Percentiles rank a stretch among this genome's conserved stretches.
phyloP scores from a whole-genome alignment of 2,888 invertebrate species.

The Dinocampus coccinellae region DNA sequence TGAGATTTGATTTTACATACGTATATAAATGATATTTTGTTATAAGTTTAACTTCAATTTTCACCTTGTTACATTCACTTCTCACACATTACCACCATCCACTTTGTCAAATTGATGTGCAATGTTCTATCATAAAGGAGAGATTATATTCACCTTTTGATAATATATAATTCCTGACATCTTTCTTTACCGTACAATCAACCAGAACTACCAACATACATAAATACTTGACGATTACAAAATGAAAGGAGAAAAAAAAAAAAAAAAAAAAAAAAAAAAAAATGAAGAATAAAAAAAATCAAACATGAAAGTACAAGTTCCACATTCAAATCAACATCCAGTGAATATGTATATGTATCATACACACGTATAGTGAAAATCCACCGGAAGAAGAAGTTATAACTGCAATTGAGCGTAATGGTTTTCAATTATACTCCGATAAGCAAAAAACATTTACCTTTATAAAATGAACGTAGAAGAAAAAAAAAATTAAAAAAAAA shows the following conservation, averaged over 20 bases:
- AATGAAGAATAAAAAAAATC: no score
- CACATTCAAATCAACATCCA: slow-evolving; percentile 20
- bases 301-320: slow-evolving; percentile 28
- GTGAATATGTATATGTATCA: no score
- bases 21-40: slow-evolving; percentile 38
- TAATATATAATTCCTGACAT: slow-evolving; percentile 32
- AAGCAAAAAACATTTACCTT: background rate
- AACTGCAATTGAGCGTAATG: slow-evolving; percentile 19
- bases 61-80: slow-evolving; percentile 10
- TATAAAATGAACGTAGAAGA: background rate
- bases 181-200: background rate
- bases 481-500: no score
- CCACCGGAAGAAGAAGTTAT: slow-evolving; percentile 30
- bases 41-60: slow-evolving; percentile 22
- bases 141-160: slow-evolving; percentile 11
- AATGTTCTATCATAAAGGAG: background rate
- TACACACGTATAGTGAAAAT: background rate
- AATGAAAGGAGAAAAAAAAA: background rate
- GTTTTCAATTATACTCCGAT: slow-evolving; percentile 23
- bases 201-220: background rate
- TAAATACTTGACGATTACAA: slow-evolving; percentile 5
- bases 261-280: background rate
- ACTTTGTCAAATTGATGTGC: slow-evolving; percentile 14
- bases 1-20: slow-evolving; percentile 24
- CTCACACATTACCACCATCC: background rate